Base-by-base conservation (phyloP, 2,888 invertebrate genomes). In the Lasioglossum leucozonium region DNA sequence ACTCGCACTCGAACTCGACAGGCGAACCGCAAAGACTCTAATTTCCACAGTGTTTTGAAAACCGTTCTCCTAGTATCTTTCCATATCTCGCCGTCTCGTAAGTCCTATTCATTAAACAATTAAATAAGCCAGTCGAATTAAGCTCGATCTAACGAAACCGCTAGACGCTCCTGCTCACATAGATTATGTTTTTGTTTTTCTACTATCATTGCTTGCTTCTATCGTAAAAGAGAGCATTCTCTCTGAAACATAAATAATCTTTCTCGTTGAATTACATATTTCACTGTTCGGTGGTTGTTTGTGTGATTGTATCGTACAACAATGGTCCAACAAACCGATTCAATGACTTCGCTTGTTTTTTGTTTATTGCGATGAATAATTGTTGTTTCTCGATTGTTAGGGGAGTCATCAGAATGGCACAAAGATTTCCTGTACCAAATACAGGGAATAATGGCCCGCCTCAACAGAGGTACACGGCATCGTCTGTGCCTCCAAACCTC, bases 401-500 rank as follows among this genome's bases (percentile, higher is more conserved):
- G 71, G 72, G 40, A 76, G 73, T 62, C 37, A 77, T 16, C 67
- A 71, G 92, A 90, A 96, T 96, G 96, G 96, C 96, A 76, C 96
- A 96, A 91, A 95, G 96, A 81, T 96, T 96, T 95, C 96, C 96
- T 82, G 96, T 95, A 67, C 96, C 96, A 65, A 95, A 93, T 87
- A 95, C 96, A 89, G 96, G 95, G 81, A 96, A 96, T 80, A 95
- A 95, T 88, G 96, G 95, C 30, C 96, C 96, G 30, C 96, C 96
- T 47, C 96, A 96, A 51, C 96, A 96, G 89, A 95, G 96, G 73
- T 96, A 96, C 92, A 96, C 96, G 90, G 96, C 96, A 69, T 96
- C 96, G 37, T 96, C 96, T 77, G 96, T 97, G 75, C 95, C 95
- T 75, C 95, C 95, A 74, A 95, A 94, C 87, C 90, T 95, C 86